These are phyloP conservation scores for Heliocidaris erythrogramma DNA, from an alignment of 35 echinoderm and acorn worm genomes.

Conservation along the genomic window DNA sequence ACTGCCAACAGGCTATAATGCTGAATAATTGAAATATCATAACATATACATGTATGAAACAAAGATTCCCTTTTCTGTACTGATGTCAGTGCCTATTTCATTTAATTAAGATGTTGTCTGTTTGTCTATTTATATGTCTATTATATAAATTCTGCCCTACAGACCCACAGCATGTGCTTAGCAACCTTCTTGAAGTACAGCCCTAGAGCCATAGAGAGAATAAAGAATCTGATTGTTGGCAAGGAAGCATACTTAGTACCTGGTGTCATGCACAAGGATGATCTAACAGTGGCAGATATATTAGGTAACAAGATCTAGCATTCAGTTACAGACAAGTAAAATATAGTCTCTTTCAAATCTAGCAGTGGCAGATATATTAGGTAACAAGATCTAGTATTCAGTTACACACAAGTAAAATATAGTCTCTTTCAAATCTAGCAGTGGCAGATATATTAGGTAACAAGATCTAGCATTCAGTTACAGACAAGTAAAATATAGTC, in stretches of 20 bases:
- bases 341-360: too few species aligned
- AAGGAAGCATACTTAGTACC: constrained; percentile 93
- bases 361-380: constrained; percentile 66
- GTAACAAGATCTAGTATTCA: constrained; percentile 21
- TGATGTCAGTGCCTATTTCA: too few species aligned
- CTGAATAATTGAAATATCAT: too few species aligned
- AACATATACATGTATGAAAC: too few species aligned
- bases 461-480: background rate
- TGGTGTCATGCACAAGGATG: constrained; percentile 96
- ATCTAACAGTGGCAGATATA: constrained; percentile 71
- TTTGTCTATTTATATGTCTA: background rate
- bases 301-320: constrained; percentile 48
- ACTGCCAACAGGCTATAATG: too few species aligned
- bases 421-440: too few species aligned
- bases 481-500: too few species aligned
- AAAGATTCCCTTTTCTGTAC: too few species aligned
- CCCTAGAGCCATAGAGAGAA: constrained; percentile 85
- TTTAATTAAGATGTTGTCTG: too few species aligned
- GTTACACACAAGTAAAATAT: too few species aligned
- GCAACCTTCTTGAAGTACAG: constrained; percentile 94
- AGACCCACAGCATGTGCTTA: constrained; percentile 97
- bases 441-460: constrained; percentile 72
- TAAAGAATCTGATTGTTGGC: constrained; percentile 81
- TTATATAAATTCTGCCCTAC: background rate
- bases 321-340: too few species aligned